Evolutionary conservation across 1,140 invertebrate species (phyloP).

Genomic region (Epicauta chinensis): DNA sequence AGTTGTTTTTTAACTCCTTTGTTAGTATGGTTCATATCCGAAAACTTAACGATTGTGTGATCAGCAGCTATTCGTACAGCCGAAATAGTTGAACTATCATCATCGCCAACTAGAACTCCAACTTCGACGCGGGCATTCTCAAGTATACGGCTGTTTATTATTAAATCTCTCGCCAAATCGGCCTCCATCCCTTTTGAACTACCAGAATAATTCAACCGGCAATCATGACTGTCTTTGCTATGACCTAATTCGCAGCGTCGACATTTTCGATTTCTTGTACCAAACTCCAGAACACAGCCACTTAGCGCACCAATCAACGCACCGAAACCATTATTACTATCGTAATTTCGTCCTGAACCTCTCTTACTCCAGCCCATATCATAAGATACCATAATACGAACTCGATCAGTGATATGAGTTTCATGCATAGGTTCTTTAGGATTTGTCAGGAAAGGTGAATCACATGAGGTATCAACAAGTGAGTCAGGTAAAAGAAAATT

Average conservation of each 20-base stretch:
- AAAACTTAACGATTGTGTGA: background rate
- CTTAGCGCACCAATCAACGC: too few species aligned
- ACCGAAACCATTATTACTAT: too few species aligned
- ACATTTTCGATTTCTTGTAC: too few species aligned
- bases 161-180: background rate
- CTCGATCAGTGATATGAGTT: too few species aligned
- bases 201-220: background rate
- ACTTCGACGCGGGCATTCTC: background rate
- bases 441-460: too few species aligned
- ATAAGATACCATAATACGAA: too few species aligned
- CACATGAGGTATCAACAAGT: too few species aligned
- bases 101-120: constrained; percentile 1
- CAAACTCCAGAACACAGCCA: too few species aligned
- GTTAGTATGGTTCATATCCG: background rate
- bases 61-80: background rate
- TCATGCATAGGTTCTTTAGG: too few species aligned
- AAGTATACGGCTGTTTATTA: background rate
- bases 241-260: background rate
- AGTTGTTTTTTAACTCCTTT: background rate
- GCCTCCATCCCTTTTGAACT: constrained; percentile 1
- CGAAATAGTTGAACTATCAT: constrained; percentile 5
- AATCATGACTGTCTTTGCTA: background rate
- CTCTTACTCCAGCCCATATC: too few species aligned
- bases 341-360: too few species aligned
- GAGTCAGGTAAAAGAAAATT: too few species aligned